These are phyloP conservation scores for Todus mexicanus DNA, from an alignment of 2,797 vertebrate genomes.

Conservation along the genomic window DNA sequence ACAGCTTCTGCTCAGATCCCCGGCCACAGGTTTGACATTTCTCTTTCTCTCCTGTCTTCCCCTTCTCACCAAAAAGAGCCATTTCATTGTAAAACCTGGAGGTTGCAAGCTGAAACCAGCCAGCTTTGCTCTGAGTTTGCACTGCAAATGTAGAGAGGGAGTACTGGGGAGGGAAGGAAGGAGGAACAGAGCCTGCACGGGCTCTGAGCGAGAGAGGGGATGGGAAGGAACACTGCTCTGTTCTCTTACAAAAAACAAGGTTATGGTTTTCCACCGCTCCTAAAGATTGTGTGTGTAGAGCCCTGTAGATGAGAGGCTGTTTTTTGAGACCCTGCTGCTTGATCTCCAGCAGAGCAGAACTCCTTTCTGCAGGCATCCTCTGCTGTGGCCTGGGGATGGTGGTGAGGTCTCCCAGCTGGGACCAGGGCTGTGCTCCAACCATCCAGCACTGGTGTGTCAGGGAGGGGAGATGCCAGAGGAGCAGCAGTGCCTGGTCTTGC, in stretches of 20 bases:
- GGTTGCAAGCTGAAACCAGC: neutral
- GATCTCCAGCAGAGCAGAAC: neutral
- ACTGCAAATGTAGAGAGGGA: neutral
- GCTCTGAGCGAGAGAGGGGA: neutral
- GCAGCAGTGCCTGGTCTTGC: neutral
- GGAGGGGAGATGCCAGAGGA: neutral
- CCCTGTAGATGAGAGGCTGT: neutral
- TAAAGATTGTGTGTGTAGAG: neutral
- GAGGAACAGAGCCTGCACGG: neutral
- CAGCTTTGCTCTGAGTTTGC: neutral
- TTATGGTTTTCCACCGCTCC: neutral
- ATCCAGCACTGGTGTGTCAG: rapidly evolving
- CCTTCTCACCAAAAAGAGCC: neutral
- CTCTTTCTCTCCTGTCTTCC: neutral
- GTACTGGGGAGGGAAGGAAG: neutral
- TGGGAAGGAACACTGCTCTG: neutral
- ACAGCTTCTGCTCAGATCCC: neutral
- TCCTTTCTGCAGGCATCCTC: neutral
- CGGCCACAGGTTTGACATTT: neutral
- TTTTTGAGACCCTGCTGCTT: neutral
- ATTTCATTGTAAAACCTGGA: neutral
- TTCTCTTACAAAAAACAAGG: neutral
- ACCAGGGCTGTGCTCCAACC: neutral
- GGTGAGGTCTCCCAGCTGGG: neutral
- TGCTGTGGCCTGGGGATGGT: neutral